Conservation (phyloP, 2,888 invertebrate genomes). For the Phoenoteleia sp. region DNA sequence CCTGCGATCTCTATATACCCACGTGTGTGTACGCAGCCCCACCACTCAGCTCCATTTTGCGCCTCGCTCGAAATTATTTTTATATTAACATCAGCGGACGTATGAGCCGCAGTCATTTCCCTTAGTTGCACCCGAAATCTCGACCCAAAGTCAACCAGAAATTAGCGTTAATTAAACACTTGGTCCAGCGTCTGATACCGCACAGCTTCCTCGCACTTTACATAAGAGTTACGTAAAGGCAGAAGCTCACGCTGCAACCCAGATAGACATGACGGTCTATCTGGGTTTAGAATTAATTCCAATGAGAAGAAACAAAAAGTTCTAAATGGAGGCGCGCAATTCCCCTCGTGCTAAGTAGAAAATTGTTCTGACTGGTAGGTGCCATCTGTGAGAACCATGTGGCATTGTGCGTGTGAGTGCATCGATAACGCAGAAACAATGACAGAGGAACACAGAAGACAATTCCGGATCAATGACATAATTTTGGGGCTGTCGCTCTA, state of each 20-base stretch:
- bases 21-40: slow-evolving; percentile 27
- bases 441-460: background rate
- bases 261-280: slow-evolving; percentile 21
- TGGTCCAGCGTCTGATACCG: background rate
- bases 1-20: slow-evolving; percentile 36
- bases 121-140: slow-evolving; percentile 1
- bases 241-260: slow-evolving; percentile 7
- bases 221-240: slow-evolving; percentile 58
- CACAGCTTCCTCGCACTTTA: slow-evolving; percentile 17
- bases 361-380: slow-evolving; percentile 23
- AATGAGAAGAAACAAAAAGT: slow-evolving; percentile 20
- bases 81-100: slow-evolving; percentile 45
- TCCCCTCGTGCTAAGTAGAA: too few species aligned
- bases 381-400: slow-evolving; percentile 49
- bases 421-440: slow-evolving; percentile 27
- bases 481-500: slow-evolving; percentile 4
- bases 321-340: background rate
- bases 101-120: slow-evolving; percentile 29
- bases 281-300: too few species aligned
- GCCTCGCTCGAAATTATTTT: slow-evolving; percentile 62
- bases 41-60: slow-evolving; percentile 49
- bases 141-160: background rate
- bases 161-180: background rate
- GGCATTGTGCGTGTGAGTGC: background rate
- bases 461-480: slow-evolving; percentile 28